Percentiles rank a stretch among this genome's conserved stretches.
Evolutionary conservation across 2,888 invertebrate genomes (phyloP).

Genomic region (Metellina segmentata): DNA sequence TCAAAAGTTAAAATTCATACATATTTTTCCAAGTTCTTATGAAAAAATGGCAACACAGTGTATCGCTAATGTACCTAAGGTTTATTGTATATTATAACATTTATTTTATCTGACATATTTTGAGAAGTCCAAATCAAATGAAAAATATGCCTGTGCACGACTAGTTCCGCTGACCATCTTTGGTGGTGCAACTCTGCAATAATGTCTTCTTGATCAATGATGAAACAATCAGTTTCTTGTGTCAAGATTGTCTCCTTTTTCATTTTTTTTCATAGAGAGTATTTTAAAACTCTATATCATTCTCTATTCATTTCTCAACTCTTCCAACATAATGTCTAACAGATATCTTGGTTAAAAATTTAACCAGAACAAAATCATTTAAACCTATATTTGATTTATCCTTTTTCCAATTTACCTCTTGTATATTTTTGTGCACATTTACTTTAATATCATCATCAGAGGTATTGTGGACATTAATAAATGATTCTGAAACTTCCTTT

Average conservation of each 20-base stretch:
- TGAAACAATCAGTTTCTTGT: too few relatives aligned
- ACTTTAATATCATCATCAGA: background rate
- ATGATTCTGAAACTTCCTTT: background rate
- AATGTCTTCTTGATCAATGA: too few relatives aligned
- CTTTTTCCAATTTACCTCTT: constrained; percentile 14
- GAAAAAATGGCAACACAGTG: background rate
- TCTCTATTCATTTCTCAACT: too few relatives aligned
- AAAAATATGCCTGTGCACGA: constrained; percentile 11
- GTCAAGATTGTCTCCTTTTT: too few relatives aligned
- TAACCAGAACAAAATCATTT: constrained; percentile 38
- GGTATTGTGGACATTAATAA: background rate
- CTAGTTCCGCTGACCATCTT: constrained; percentile 13
- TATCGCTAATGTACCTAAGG: background rate
- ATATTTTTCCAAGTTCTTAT: background rate
- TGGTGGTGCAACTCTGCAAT: constrained; percentile 23
- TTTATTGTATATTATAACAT: background rate
- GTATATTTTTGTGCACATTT: background rate
- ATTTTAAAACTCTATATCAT: too few relatives aligned
- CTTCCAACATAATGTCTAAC: constrained; percentile 4
- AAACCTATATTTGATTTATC: constrained; percentile 7
- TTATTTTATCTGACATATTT: constrained; percentile 4
- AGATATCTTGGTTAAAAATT: constrained; percentile 26
- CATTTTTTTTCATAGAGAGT: too few relatives aligned
- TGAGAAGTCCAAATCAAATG: constrained; percentile 14
- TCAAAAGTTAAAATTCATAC: background rate